These are phyloP conservation scores for Aurelia sp. DNA, from an alignment of 30 jellyfish, hydroid and myxozoan species.

Conservation along the genomic window DNA sequence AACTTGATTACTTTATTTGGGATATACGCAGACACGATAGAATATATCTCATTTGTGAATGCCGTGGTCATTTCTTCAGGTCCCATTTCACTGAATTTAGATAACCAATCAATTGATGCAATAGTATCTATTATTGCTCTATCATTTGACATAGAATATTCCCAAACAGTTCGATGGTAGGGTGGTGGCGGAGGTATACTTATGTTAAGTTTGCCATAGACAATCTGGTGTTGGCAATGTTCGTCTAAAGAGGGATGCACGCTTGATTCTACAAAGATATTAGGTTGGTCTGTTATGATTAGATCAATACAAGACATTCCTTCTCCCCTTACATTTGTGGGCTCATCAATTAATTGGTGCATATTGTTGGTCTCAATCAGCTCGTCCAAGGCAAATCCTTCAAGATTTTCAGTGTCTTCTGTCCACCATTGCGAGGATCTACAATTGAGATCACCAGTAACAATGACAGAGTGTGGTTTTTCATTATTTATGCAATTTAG, in stretches of 20 bases:
- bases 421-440: slow-evolving; percentile 48
- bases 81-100: slow-evolving; percentile 17
- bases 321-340: slow-evolving; percentile 23
- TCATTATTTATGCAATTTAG: not conserved
- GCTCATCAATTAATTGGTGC: slow-evolving; percentile 36
- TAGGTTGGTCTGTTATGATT: slow-evolving; percentile 33
- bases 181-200: slow-evolving; percentile 30
- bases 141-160: slow-evolving; percentile 13
- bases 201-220: slow-evolving; percentile 35
- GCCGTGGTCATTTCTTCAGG: slow-evolving; percentile 16
- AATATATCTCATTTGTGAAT: not conserved
- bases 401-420: slow-evolving; percentile 31
- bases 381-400: slow-evolving; percentile 49
- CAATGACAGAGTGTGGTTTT: slow-evolving; percentile 11
- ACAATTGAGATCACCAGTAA: slow-evolving; percentile 12
- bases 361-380: slow-evolving; percentile 26
- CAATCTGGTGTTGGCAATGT: slow-evolving; percentile 41
- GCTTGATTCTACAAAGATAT: slow-evolving; percentile 28
- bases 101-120: slow-evolving; percentile 17
- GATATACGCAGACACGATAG: slow-evolving; percentile 9
- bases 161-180: slow-evolving; percentile 35
- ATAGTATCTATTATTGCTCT: slow-evolving; percentile 9
- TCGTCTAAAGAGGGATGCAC: slow-evolving; percentile 43
- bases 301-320: slow-evolving; percentile 36
- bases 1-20: slow-evolving; percentile 14